Evolutionary conservation across 2,888 invertebrate species (phyloP), one percentile per base, ranked within the genome.

Genomic region (Escarpia spicata): DNA sequence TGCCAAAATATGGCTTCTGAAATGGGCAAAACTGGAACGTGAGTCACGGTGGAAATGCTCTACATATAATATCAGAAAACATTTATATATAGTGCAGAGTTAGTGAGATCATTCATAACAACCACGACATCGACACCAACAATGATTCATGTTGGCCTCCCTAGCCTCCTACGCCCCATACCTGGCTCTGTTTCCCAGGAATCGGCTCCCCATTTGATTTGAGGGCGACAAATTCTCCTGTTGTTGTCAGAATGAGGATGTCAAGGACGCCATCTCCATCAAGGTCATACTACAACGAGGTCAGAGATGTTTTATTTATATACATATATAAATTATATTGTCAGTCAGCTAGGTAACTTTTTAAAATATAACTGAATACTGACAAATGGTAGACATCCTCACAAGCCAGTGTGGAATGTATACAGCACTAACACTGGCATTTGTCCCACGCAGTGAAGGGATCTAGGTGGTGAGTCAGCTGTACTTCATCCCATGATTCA

Each of bases 261-360:
- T 96, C 96, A 60, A 95, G 93, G 93, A 95, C 94, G 4, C 96
- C 96, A 95, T 96, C 95, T 4, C 95, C 95, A 94, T 96, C 94
- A 60, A 95, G 93, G 93, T 96, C 96, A 95, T 94, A 95, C 96
- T 96, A 95, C 90, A 95, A 94, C 44, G 43, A 91, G 43, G 52
- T 90, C 31, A 93, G 26, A 45, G 90, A 19, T 37, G 37, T 15
- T 37, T 92, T 0, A 45, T 75, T 75, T 75, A 75, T 19, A 19
- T 75, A 26, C 9, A 52, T 52, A 52, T 52, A 52, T 52, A 75
- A 15, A 75, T 92, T 12, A 89, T 19, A 92, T 37, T 45, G 26
- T 92, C 89, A 31, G 3, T 89, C 37, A 92, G 37, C 10, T 19
- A 8, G 31, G 37, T 91, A 91, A 92, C 43, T 43, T 26, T 52